Conservation (phyloP, 2,888 invertebrate genomes). For the Netelia fuscicornis region DNA sequence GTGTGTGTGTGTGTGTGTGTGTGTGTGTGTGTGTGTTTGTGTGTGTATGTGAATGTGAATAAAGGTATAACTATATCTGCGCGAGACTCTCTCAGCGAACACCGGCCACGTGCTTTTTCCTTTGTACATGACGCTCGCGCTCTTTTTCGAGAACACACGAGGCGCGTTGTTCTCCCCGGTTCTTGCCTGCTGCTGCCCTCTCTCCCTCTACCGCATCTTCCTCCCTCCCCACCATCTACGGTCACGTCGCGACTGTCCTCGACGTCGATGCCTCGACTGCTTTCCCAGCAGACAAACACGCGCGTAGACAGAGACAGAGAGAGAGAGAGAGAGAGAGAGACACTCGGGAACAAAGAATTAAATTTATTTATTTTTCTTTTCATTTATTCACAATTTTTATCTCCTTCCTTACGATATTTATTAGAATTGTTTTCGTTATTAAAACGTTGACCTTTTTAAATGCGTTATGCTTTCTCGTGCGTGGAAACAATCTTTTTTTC, state of each 20-base stretch:
- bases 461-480: too few relatives aligned
- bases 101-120: constrained; percentile 65
- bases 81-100: constrained; percentile 12
- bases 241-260: constrained; percentile 46
- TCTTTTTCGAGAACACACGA: constrained; percentile 56
- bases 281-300: constrained; percentile 10
- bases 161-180: constrained; percentile 45
- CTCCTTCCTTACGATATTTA: too few relatives aligned
- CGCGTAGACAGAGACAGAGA: not conserved
- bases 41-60: not conserved
- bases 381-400: too few relatives aligned
- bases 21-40: too few relatives aligned
- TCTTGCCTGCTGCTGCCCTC: constrained; percentile 46
- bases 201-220: constrained; percentile 46
- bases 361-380: not conserved
- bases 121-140: constrained; percentile 54
- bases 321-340: not conserved
- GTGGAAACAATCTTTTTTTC: not conserved
- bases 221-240: constrained; percentile 20
- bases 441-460: too few relatives aligned
- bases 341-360: constrained; percentile 14
- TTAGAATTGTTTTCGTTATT: too few relatives aligned
- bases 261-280: constrained; percentile 12
- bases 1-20: not conserved
- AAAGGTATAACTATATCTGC: not conserved